These are phyloP conservation scores for Agriopis aurantiaria DNA, from an alignment of 2,888 invertebrate genomes.

Conservation along the genomic window DNA sequence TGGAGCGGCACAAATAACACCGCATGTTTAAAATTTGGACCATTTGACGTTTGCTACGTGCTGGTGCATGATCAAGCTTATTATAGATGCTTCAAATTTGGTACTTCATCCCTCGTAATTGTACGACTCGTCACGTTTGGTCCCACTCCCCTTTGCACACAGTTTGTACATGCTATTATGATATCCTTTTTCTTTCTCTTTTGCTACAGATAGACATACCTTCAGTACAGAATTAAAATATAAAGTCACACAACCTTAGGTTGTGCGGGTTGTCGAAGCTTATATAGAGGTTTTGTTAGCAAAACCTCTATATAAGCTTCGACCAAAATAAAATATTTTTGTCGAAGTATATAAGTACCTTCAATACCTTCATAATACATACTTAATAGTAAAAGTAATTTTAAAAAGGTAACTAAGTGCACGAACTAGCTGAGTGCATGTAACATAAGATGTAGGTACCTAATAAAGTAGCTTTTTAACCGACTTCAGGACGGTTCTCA, in stretches of 20 bases:
- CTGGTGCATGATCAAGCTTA: constrained; percentile 81
- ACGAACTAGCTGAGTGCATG: too few relatives aligned
- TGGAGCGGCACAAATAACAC: constrained; percentile 58
- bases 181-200: constrained; percentile 10
- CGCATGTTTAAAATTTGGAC: constrained; percentile 72
- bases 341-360: too few relatives aligned
- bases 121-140: constrained; percentile 76
- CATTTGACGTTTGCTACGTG: constrained; percentile 78
- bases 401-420: too few relatives aligned
- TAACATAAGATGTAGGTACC: too few relatives aligned
- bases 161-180: constrained; percentile 55
- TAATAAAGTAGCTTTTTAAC: too few relatives aligned
- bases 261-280: too few relatives aligned
- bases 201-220: neutral
- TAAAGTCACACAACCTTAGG: neutral
- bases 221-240: neutral
- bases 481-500: too few relatives aligned
- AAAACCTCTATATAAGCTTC: too few relatives aligned
- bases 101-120: constrained; percentile 55
- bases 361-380: too few relatives aligned
- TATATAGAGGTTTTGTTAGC: too few relatives aligned
- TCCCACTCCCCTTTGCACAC: constrained; percentile 64
- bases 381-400: too few relatives aligned
- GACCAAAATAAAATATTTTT: too few relatives aligned
- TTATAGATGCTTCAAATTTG: constrained; percentile 77